Evolutionary conservation across 2,888 invertebrate genomes (phyloP).

Genomic region (Scaptomyza caliginosa): DNA sequence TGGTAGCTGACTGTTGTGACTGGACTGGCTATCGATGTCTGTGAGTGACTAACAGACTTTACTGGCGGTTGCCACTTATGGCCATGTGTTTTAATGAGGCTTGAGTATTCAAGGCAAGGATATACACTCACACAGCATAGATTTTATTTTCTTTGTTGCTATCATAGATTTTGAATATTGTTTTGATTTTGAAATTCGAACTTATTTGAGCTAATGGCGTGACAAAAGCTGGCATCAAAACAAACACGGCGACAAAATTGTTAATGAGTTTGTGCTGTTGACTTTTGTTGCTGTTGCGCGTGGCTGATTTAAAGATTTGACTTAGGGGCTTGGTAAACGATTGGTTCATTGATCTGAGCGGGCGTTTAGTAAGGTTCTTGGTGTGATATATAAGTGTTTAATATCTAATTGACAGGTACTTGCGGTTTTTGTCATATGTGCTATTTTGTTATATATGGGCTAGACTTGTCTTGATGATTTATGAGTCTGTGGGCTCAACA

Average conservation of each 20-base stretch:
- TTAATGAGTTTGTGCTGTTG: constrained; percentile 70
- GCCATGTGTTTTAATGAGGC: constrained; percentile 20
- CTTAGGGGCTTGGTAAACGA: constrained; percentile 58
- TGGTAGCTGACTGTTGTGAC: constrained; percentile 33
- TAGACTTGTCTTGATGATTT: constrained; percentile 36
- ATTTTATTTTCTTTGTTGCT: constrained; percentile 11
- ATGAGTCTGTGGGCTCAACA: constrained; percentile 18
- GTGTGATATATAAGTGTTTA: constrained; percentile 35
- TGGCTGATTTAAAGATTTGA: constrained; percentile 22
- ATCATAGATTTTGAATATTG: constrained; percentile 37
- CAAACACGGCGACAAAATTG: constrained; percentile 28
- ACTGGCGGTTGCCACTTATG: constrained; percentile 27
- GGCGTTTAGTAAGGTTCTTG: constrained; percentile 43
- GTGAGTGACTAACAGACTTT: constrained; percentile 4
- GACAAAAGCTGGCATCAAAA: constrained; percentile 53
- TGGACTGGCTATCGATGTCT: constrained; percentile 14
- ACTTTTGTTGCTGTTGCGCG: constrained; percentile 11
- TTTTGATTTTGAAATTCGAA: constrained; percentile 64
- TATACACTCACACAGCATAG: constrained; percentile 26
- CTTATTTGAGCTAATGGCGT: constrained; percentile 56
- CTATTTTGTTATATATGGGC: constrained; percentile 36
- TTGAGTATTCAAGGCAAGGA: constrained; percentile 66
- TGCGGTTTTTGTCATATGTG: constrained; percentile 11
- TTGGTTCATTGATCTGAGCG: constrained; percentile 67
- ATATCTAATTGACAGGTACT: constrained; percentile 34